Evolutionary conservation across 1,140 invertebrate genomes (phyloP), one percentile per base, ranked within the genome.

Genomic region (Drosophila athabasca): DNA sequence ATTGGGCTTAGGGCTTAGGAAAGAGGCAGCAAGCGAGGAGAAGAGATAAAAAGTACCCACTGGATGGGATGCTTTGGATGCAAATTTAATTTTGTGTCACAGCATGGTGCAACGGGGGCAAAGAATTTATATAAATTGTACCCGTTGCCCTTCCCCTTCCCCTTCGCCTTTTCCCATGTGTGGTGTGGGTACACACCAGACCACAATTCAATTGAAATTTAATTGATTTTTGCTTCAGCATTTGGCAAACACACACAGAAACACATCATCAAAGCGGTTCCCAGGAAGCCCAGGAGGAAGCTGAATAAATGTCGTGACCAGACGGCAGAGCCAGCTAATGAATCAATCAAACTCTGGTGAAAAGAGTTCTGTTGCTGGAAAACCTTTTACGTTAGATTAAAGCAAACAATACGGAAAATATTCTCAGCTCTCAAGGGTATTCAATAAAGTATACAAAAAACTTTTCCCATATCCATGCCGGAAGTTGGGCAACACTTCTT

Each of bases 31-130:
- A 24, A 53, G 8, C 24, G 24, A 57, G n/a, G 41, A 24, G 54
- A 22, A 29, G 15, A 41, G 44, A 62, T 55, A 39, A 68, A 77
- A 76, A 62, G 39, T 54, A 52, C 17, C 49, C 45, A 41, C 11
- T 62, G 44, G 48, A 19, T 19, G 17, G 17, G 17, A 26, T 26
- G 64, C 65, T 71, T 68, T 67, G 46, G 65, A 75, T 61, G 66
- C 60, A 76, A 76, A 83, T 79, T 75, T 62, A 76, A 83, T 84
- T 83, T 62, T 79, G 39, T 71, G 51, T 43, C 79, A 13, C 79
- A 76, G 80, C 80, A 68, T 82, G 79, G 50, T 35, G 58, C 41
- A 22, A 31, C 35, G 35, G 24, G 50, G 24, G 50, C 54, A 76
- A 65, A 24, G 44, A 50, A 79, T 64, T 64, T 62, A 45, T 73